Base-by-base conservation (phyloP, 92 coral and sea anemone species). In the Parazoanthus swiftii region DNA sequence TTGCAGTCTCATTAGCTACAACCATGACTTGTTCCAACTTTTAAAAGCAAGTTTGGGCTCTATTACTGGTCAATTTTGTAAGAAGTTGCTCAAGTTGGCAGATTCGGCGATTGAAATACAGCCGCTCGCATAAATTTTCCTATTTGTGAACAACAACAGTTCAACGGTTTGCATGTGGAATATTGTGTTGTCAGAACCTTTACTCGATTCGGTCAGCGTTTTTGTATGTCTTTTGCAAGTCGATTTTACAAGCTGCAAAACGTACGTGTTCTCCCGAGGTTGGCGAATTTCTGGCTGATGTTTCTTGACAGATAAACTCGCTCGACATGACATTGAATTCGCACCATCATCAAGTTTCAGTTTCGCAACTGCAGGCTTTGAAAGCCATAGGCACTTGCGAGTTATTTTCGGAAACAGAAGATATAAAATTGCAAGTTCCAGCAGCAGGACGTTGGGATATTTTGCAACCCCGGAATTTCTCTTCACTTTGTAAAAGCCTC, bases 251-350 rank as follows among this genome's bases (percentile, higher is more conserved):
- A 25, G 11, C 46, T 33, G 72, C 38, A 70, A 71, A 23, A n/a
- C 38, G 44, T 43, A 43, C 43, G 66, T 48, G 87, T 70, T 23
- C 20, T 80, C 11, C 33, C 70, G 26, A 63, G 25, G 46, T 74
- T 74, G 6, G 36, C 42, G 43, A 3, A 73, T 3, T 74, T 37
- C 18, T 38, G 48, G 68, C 56, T 20, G 87, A 43, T 82, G 20
- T 58, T 79, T 80, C 85, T 33, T 56, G 85, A 80, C 85, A 80
- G 79, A 66, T 70, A 42, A 84, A 25, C 50, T 84, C 75, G 79
- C 87, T 71, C 77, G 48, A 71, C 67, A 71, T 84, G 87, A 84
- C 79, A 71, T 50, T 39, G 42, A 39, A 2, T 46, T 83, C 67
- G 15, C 79, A 5, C 67, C 13, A 2, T 44, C 67, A 44, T 83